Percentiles rank a stretch among this genome's conserved stretches.
phyloP scores from a whole-genome alignment of 37 sponge, comb jelly and placozoan species.

The Dysidea cf. avara region DNA sequence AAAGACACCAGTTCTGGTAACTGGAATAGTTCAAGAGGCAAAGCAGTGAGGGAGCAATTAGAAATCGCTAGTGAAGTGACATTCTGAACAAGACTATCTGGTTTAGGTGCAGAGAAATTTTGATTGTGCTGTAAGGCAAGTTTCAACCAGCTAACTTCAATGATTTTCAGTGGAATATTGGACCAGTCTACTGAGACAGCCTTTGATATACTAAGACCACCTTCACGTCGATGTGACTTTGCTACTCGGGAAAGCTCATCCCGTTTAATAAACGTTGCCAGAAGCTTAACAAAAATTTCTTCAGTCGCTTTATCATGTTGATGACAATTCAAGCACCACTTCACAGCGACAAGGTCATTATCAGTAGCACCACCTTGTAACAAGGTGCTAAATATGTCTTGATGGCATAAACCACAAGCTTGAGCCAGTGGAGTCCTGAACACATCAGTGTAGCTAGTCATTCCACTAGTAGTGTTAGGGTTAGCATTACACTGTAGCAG shows the following conservation, averaged over 20 bases:
- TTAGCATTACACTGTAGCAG: conserved; percentile 48
- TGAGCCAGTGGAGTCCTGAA: conserved; percentile 51
- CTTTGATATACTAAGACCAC: too few species aligned
- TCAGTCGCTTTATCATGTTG: too few species aligned
- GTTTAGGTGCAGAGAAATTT: neutral
- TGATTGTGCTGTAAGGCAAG: conserved; percentile 16
- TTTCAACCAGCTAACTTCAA: conserved; percentile 46
- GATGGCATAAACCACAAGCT: too few species aligned
- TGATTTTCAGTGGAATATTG: conserved; percentile 2
- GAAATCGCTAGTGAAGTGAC: conserved; percentile 59
- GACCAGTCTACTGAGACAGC: conserved; percentile 27
- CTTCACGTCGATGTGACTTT: too few species aligned
- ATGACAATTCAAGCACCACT: conserved; percentile 46
- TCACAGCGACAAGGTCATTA: conserved; percentile 44
- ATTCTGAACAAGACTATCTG: conserved; percentile 7
- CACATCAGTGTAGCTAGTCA: neutral
- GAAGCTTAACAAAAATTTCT: too few species aligned
- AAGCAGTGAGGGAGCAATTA: conserved; percentile 17
- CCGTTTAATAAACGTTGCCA: too few species aligned
- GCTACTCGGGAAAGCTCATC: too few species aligned
- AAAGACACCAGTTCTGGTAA: conserved; percentile 49
- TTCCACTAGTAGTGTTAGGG: conserved; percentile 22
- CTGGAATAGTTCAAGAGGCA: conserved; percentile 65
- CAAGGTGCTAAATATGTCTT: conserved; percentile 25
- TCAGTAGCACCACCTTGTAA: conserved; percentile 61